A percentile compares a stretch with the other conserved stretches of the same genome.
Evolutionary conservation across 1,140 invertebrate species (phyloP).

Genomic region (Chrysoperla carnea): DNA sequence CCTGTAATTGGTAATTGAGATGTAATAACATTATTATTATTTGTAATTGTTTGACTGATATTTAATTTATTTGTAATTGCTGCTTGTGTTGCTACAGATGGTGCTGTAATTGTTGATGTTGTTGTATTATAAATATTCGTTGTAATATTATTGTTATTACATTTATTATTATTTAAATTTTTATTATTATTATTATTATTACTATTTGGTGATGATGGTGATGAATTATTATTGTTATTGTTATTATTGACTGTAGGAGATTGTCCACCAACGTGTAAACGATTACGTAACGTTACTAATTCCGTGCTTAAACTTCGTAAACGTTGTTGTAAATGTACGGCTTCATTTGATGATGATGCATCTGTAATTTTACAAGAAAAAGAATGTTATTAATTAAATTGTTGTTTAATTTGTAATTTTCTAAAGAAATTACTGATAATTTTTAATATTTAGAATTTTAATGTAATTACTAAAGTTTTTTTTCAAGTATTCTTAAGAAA

Average conservation of each 20-base stretch:
- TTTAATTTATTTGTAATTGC: neutral
- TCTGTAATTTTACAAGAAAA: conserved; percentile 37
- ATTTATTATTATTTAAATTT: no score
- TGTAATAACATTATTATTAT: conserved; percentile 3
- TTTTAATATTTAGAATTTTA: no score
- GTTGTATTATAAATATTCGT: no score
- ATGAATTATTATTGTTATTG: conserved; percentile 14
- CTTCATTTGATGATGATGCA: conserved; percentile 84
- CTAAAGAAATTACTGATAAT: neutral
- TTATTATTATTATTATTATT: no score
- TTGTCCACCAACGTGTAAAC: conserved; percentile 53
- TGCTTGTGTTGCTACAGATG: no score
- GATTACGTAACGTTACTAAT: conserved; percentile 71
- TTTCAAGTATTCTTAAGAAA: no score
- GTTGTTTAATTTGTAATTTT: neutral
- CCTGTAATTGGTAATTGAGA: no score
- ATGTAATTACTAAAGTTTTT: no score
- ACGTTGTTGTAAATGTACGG: conserved; percentile 75
- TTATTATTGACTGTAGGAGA: conserved; percentile 15
- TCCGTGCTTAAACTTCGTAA: conserved; percentile 76
- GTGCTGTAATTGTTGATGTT: no score
- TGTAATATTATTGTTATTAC: no score
- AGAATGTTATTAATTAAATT: conserved; percentile 1
- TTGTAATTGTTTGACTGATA: conserved; percentile 1
- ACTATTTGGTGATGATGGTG: conserved; percentile 22